These are phyloP conservation scores for Eudasyphora cyanicolor DNA, from an alignment of 2,888 invertebrate species.

Conservation along the genomic window DNA sequence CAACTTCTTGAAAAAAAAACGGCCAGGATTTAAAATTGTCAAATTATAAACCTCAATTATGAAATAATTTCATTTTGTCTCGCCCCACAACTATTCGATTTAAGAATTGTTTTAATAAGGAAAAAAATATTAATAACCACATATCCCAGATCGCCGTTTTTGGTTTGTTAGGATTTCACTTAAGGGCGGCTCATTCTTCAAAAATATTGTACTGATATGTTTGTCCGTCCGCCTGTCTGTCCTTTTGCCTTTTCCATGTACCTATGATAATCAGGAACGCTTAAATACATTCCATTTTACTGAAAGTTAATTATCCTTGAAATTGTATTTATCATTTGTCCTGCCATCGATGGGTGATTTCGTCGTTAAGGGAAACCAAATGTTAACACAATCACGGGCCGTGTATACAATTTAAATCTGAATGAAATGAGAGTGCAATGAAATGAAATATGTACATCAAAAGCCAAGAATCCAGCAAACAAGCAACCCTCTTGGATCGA, in stretches of 20 bases:
- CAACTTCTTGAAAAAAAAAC: background rate
- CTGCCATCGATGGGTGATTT: slow-evolving; percentile 18
- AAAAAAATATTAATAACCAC: slow-evolving; percentile 43
- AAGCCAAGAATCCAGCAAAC: slow-evolving; percentile 40
- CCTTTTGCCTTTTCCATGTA: too few species aligned
- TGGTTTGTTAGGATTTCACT: background rate
- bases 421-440: too few species aligned
- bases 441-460: too few species aligned
- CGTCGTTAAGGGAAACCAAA: background rate
- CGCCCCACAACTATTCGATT: background rate
- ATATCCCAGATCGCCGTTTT: too few species aligned
- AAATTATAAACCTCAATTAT: slow-evolving; percentile 26
- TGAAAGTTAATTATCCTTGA: slow-evolving; percentile 64
- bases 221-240: too few species aligned
- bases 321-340: slow-evolving; percentile 39
- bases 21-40: slow-evolving; percentile 4
- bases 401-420: slow-evolving; percentile 38
- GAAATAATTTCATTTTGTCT: background rate
- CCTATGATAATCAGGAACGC: slow-evolving; percentile 30
- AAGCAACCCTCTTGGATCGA: slow-evolving; percentile 46
- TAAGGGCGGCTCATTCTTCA: slow-evolving; percentile 24
- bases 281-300: slow-evolving; percentile 52
- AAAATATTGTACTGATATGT: background rate
- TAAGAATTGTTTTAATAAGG: slow-evolving; percentile 25
- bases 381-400: slow-evolving; percentile 25